phyloP scores from a whole-genome alignment of 30 jellyfish, hydroid and myxozoan species.

The Aurelia sp. region DNA sequence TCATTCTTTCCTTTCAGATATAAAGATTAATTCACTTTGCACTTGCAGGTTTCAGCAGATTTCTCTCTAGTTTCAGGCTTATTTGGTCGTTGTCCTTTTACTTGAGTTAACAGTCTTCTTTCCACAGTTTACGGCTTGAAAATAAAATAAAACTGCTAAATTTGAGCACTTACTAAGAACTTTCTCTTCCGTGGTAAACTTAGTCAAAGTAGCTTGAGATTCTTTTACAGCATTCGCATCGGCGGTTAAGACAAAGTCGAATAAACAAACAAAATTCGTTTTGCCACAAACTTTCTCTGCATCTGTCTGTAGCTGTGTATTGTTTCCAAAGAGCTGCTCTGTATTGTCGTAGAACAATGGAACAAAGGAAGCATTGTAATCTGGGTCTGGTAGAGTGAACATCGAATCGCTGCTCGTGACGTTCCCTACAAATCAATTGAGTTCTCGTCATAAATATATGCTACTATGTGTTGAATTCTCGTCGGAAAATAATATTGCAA shows the following conservation, averaged over 20 bases:
- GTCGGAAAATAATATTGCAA: too few species aligned
- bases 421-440: slow-evolving; percentile 42
- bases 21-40: too few species aligned
- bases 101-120: too few species aligned
- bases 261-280: slow-evolving; percentile 46
- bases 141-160: background rate
- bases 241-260: slow-evolving; percentile 60
- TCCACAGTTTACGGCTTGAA: too few species aligned
- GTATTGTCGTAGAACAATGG: slow-evolving; percentile 59
- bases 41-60: too few species aligned
- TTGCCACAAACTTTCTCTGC: slow-evolving; percentile 59
- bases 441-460: too few species aligned
- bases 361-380: slow-evolving; percentile 39
- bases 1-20: too few species aligned
- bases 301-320: slow-evolving; percentile 17
- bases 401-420: slow-evolving; percentile 61
- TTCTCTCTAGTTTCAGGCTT: too few species aligned
- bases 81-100: too few species aligned
- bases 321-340: slow-evolving; percentile 49
- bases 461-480: too few species aligned
- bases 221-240: slow-evolving; percentile 51
- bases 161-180: slow-evolving; percentile 26
- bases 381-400: slow-evolving; percentile 42
- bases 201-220: slow-evolving; percentile 1
- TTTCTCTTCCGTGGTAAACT: slow-evolving; percentile 38